phyloP scores from a whole-genome alignment of 2,797 vertebrate genomes.

The Lutjanus campechanus region DNA sequence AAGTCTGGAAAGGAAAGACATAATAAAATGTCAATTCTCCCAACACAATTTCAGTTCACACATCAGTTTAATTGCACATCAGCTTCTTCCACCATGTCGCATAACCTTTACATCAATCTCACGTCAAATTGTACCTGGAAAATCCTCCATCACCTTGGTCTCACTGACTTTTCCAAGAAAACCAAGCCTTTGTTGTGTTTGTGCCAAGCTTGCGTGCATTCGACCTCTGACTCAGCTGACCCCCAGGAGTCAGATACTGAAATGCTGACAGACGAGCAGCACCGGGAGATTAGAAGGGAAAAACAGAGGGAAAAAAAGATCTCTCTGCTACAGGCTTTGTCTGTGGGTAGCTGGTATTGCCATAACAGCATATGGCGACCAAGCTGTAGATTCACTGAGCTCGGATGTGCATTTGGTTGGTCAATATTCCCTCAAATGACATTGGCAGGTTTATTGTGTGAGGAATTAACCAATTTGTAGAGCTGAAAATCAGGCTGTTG shows the following conservation, averaged over 20 bases:
- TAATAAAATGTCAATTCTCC: slow-evolving; percentile 5
- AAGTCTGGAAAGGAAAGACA: background rate
- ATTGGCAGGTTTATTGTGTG: slow-evolving; percentile 66
- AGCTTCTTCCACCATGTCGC: slow-evolving; percentile 15
- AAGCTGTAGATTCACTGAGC: slow-evolving; percentile 79
- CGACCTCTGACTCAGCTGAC: slow-evolving; percentile 76
- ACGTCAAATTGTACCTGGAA: slow-evolving; percentile 32
- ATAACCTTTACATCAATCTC: slow-evolving; percentile 44
- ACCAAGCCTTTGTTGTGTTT: slow-evolving; percentile 62
- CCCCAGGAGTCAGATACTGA: slow-evolving; percentile 65
- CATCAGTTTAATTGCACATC: slow-evolving; percentile 35
- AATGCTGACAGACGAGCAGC: slow-evolving; percentile 72
- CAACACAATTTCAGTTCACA: slow-evolving; percentile 6
- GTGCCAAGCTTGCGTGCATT: slow-evolving; percentile 56
- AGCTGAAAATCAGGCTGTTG: slow-evolving; percentile 68
- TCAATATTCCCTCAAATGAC: slow-evolving; percentile 66
- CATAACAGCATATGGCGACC: slow-evolving; percentile 82
- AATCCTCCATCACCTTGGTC: slow-evolving; percentile 20
- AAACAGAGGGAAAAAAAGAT: slow-evolving; percentile 27
- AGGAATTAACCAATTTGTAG: slow-evolving; percentile 75
- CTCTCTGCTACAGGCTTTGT: slow-evolving; percentile 63
- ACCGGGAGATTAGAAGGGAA: slow-evolving; percentile 61
- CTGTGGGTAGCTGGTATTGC: slow-evolving; percentile 69
- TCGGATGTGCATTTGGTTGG: slow-evolving; percentile 75
- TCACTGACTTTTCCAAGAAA: slow-evolving; percentile 39